These are phyloP conservation scores for Callyntrura guangdongensis DNA, from an alignment of 2,888 invertebrate species.

Conservation along the genomic window DNA sequence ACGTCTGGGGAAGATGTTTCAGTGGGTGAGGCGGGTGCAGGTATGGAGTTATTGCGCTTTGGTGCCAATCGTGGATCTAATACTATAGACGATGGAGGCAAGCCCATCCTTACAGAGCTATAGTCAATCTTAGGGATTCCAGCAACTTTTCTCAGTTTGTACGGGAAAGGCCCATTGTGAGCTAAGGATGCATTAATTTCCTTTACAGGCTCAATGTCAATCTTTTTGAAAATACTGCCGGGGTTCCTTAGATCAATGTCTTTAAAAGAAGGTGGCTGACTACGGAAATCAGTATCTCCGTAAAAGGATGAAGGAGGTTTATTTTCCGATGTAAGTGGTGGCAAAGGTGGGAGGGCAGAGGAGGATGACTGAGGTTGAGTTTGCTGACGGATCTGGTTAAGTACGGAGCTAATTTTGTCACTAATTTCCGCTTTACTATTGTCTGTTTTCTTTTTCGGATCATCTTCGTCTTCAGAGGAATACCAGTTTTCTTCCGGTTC, in stretches of 20 bases:
- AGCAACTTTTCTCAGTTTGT: slow-evolving; percentile 88
- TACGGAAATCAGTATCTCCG: slow-evolving; percentile 90
- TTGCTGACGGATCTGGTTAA: slow-evolving; percentile 82
- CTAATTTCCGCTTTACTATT: slow-evolving; percentile 72
- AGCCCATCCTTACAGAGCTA: slow-evolving; percentile 88
- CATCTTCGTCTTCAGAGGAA: slow-evolving; percentile 76
- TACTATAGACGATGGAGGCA: slow-evolving; percentile 78
- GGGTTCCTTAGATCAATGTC: slow-evolving; percentile 91
- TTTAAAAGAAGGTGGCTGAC: slow-evolving; percentile 86
- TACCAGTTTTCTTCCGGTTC: slow-evolving; percentile 85
- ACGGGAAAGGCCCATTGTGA: slow-evolving; percentile 91
- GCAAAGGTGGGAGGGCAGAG: slow-evolving; percentile 11
- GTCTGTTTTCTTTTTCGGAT: slow-evolving; percentile 69
- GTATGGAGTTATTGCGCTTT: slow-evolving; percentile 73
- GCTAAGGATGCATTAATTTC: slow-evolving; percentile 94
- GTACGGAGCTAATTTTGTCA: slow-evolving; percentile 81
- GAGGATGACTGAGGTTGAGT: slow-evolving; percentile 61
- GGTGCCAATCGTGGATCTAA: slow-evolving; percentile 90
- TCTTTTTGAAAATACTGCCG: slow-evolving; percentile 90
- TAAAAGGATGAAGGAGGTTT: slow-evolving; percentile 59
- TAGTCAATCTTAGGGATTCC: slow-evolving; percentile 91
- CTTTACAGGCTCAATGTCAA: slow-evolving; percentile 93
- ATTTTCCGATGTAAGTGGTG: background rate
- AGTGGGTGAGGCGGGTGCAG: slow-evolving; percentile 75
- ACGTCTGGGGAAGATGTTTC: slow-evolving; percentile 68